These are phyloP conservation scores for Muraenolepis orangiensis DNA, from an alignment of 2,797 vertebrate species.

Conservation along the genomic window DNA sequence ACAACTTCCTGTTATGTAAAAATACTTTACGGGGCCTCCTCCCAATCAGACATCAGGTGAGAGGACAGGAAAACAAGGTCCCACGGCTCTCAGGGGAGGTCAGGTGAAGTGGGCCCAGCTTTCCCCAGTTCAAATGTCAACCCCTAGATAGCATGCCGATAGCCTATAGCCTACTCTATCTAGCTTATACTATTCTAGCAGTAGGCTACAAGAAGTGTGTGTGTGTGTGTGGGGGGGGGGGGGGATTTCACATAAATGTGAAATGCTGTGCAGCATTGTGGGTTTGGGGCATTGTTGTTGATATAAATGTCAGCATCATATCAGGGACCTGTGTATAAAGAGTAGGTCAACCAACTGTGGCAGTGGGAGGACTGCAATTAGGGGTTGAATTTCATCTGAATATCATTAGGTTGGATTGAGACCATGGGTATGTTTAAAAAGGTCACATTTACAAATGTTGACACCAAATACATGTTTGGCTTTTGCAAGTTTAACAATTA, in stretches of 20 bases:
- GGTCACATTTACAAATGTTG: neutral
- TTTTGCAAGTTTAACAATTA: too few relatives aligned
- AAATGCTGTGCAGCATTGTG: neutral
- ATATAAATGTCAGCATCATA: neutral
- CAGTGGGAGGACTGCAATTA: neutral
- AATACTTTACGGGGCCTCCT: constrained; percentile 73
- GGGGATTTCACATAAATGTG: neutral
- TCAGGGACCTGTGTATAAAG: neutral
- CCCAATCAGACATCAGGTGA: constrained; percentile 76
- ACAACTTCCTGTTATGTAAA: constrained; percentile 94
- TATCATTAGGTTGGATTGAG: neutral
- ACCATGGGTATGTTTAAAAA: neutral
- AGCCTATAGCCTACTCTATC: neutral
- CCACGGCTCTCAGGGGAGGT: constrained; percentile 30
- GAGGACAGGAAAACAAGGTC: constrained; percentile 60
- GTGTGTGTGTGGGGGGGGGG: too few relatives aligned
- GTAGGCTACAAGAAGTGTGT: neutral
- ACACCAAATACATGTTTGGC: too few relatives aligned
- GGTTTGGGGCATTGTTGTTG: neutral
- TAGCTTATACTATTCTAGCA: neutral
- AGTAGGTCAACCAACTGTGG: too few relatives aligned
- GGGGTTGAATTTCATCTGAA: neutral
- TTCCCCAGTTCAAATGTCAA: neutral
- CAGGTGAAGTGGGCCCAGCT: constrained; percentile 2
- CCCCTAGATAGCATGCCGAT: neutral